Evolutionary conservation across 2,888 invertebrate species (phyloP), one percentile per base, ranked within the genome.

Genomic region (Bembecia ichneumoniformis): DNA sequence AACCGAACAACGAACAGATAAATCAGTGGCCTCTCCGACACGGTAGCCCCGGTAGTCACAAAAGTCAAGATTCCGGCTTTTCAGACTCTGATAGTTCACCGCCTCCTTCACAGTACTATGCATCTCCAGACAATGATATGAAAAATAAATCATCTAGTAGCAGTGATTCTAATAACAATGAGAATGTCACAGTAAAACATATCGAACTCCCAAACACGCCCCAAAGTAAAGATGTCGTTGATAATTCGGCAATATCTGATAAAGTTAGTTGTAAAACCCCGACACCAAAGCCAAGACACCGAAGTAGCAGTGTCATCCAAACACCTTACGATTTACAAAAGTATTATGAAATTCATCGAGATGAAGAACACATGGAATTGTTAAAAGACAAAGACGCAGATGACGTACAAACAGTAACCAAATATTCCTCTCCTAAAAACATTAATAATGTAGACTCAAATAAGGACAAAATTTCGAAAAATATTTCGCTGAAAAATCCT

Each of bases 51-150:
- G 90, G 78, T 28, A 92, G 92, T 69, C 92, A 92, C 55, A 91
- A 92, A 54, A 93, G 93, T 64, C 93, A 93, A 74, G 94, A 94
- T 74, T 94, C 94, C 0, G 94, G 94, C 1, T 94, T 94, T 74
- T 94, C 94, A 0, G 94, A 94, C 64, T 92, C 93, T 0, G 94
- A 93, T 62, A 89, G 89, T 59, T 91, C 91, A 1, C 89, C 89
- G n/a, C 87, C 88, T 0, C 74, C 72, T 3, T 82, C 83, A 1
- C 82, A 87, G 56, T 82, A 84, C 58, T 83, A 82, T 56, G 71
- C 69, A 3, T 70, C 79, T 1, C 74, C 79, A 9, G 79, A 80
- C 40, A 70, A 66, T 46, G 74, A 80, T 49, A 63, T 67, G 3
- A 79, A 68, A 52, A 77, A 82, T 53, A 84, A 79, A 64, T 82